Base-by-base conservation (phyloP, 1,140 invertebrate species). In the Homarus americanus region DNA sequence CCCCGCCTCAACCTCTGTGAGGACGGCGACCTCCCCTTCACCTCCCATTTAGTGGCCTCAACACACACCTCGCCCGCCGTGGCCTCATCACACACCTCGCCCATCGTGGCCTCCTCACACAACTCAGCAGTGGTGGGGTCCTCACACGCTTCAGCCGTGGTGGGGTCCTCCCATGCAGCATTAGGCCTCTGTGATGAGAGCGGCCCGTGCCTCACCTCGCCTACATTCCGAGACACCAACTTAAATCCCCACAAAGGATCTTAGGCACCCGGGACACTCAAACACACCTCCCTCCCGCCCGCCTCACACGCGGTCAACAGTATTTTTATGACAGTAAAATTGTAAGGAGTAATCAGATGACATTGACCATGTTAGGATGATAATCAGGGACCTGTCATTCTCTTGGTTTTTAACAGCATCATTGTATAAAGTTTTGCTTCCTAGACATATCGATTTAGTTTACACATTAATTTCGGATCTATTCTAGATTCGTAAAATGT, bases 171-270 rank as follows among this genome's bases (percentile, higher is more conserved):
- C 75, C 85, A 9, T 76, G 76, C 58, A n/a, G 44, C 5, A 69
- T 4, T 69, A 20, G 63, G 63, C 0, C 63, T 10, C 5, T n/a
- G n/a, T 32, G n/a, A 69, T 4, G 63, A 69, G 24, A 7, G n/a
- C 63, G 32, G 63, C n/a, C 75, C 85, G 24, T 76, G 76, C 58
- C 49, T 66, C 78, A 36, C 87, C 78, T 80, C 78, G 78, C 87
- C 78, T 24, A 78, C 58, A 12, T 82, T 82, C 87, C 78, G 63
- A 41, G 87, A 89, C 53, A 58, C n/a, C 40, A 38, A 28, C 66
- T 38, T 84, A 3, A 38, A 58, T 32, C 58, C 38, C 15, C 82
- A 84, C 32, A 84, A 84, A 34, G 82, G 82, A 24, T 84, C 82
- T 15, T 84, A 84, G 66, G 63, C 63, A 40, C 40, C 4, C 49